Base-by-base conservation (phyloP, 2,113 vertebrate species). In the Noctilio leporinus region DNA sequence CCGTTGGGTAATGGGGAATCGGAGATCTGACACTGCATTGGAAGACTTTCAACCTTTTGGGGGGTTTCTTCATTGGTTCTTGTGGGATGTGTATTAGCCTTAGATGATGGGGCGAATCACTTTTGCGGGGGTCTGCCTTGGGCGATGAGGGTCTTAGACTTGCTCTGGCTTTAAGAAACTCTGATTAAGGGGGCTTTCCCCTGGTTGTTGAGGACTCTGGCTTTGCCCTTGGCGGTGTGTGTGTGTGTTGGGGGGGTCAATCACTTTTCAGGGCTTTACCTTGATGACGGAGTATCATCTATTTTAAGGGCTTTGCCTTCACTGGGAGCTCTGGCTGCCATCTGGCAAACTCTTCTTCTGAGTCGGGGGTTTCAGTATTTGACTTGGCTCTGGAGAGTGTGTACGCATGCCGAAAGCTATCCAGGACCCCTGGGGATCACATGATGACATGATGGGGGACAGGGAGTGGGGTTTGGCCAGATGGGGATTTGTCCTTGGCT, bases 401-500 rank as follows among this genome's bases (percentile, higher is more conserved):
- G 12, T 73, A 30, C 47, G 16, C 24, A 85, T 72, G 55, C 72
- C 53, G 45, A 89, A 55, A 40, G 33, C 70, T 84, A n/a, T 81
- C 20, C 78, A 43, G 86, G 49, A 53, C 86, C 86, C 75, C 78
- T 43, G 80, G 82, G 86, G 69, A 86, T 51, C 92, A 70, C 26
- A 38, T 47, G 51, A 80, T 72, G 3, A 70, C 26, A 38, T 47
- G 51, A 80, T 72, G 3, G 49, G 73, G 93, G 76, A 92, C 22
- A 1, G 30, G 38, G 83, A 72, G 78, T 83, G 86, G 89, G 76
- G 95, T 87, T 96, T 95, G 90, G 90, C 75, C 15, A 2, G 86
- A 73, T 86, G 3, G 40, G 93, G 81, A 72, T 97, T 96, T 96
- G 97, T 94, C 97, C 96, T 97, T 97, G 96, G 94, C 70, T 80